A percentile compares a stretch with the other conserved stretches of the same genome.
Evolutionary conservation across 2,888 invertebrate genomes (phyloP).

Genomic region (Onthophagus sagittarius): DNA sequence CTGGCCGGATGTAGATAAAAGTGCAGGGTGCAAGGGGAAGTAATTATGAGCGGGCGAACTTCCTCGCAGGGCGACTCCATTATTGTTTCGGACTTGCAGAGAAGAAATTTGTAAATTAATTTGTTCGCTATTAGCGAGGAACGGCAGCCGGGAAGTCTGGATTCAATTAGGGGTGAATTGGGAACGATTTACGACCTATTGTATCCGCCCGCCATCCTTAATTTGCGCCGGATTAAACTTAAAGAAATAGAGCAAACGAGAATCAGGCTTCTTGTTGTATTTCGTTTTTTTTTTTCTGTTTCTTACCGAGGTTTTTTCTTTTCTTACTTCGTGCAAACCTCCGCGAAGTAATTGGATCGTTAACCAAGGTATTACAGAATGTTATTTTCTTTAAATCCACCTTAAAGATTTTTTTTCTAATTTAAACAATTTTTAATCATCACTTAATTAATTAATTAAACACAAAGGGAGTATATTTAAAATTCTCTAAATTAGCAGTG

Average conservation of each 20-base stretch:
- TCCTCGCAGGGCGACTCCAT: background rate
- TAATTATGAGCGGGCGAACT: background rate
- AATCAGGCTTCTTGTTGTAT: background rate
- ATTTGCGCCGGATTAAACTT: background rate
- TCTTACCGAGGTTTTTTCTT: too few relatives aligned
- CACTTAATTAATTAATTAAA: too few relatives aligned
- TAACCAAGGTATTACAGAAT: too few relatives aligned
- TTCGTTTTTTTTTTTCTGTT: too few relatives aligned
- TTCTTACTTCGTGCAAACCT: too few relatives aligned
- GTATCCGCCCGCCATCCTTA: background rate
- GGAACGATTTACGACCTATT: conserved; percentile 2
- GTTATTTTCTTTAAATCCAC: too few relatives aligned
- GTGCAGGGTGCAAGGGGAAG: background rate
- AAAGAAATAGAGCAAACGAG: background rate
- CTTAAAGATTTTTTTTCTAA: too few relatives aligned
- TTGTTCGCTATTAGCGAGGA: conserved; percentile 6
- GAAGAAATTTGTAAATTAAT: conserved; percentile 12
- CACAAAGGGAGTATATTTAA: too few relatives aligned
- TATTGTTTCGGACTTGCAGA: conserved; percentile 11
- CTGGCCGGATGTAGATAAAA: background rate
- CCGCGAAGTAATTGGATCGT: too few relatives aligned
- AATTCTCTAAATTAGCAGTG: background rate
- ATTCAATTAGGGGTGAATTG: conserved; percentile 1
- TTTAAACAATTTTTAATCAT: too few relatives aligned
- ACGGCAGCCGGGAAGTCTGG: background rate